Base-by-base conservation (phyloP, 2,113 vertebrate genomes). In the Papio anubis region DNA sequence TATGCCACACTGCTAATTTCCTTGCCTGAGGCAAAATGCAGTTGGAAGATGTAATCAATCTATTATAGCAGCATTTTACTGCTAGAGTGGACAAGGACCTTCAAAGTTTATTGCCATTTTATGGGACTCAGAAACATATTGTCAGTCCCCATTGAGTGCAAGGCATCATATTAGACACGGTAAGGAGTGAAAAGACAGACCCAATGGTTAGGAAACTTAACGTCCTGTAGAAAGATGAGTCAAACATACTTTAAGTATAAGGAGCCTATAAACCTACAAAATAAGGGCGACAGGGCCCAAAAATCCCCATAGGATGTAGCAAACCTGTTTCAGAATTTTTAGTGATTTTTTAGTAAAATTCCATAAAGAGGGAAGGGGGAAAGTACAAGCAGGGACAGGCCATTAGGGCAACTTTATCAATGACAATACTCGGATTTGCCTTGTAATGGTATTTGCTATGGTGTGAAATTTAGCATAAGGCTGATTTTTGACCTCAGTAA, bases 1-100 rank as follows among this genome's bases (percentile, higher is more conserved):
- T 75, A 93, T 57, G 82, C 84, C 93, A 97, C 57, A 13, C 72
- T 88, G 38, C 94, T 86, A 84, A 87, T 97, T 93, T 97, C 76
- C 43, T 96, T 84, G 83, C 89, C 87, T 90, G 94, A 84, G 97
- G 92, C 66, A 91, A 94, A 92, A 75, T 79, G 75, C 38, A 20
- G n/a, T 93, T 88, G 79, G 83, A 97, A 92, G 68, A 84, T 78
- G 30, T 52, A 93, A 92, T 95, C 91, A 84, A 68, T 96, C 80
- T 93, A 35, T 85, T 93, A 40, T 81, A 93, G 90, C 40, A 89
- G 73, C 75, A 52, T 92, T 96, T 94, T 92, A 90, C 70, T 90
- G 38, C 55, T 70, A 48, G 80, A 91, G 79, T 38, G 4, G 80
- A 92, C 64, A 97, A 96, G 75, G 64, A 92, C 61, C 81, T 92